Base-by-base conservation (phyloP, 2,113 vertebrate genomes). In the Podilymbus podiceps region DNA sequence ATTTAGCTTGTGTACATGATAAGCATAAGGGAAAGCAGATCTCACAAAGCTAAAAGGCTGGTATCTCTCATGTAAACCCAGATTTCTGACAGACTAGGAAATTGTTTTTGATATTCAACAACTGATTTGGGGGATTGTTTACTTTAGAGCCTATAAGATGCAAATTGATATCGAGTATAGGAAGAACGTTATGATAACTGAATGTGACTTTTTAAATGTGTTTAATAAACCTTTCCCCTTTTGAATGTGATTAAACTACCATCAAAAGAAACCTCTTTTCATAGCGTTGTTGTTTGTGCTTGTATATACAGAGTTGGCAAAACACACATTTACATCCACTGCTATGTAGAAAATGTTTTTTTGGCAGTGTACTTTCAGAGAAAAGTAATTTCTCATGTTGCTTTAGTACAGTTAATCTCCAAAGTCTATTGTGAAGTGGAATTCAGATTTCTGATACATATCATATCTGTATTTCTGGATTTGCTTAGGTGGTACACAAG, bases 31-130 rank as follows among this genome's bases (percentile, higher is more conserved):
- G 40, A 68, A 87, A 40, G 28, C 14, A 79, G 42, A 17, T 56
- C 60, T 67, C 12, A 22, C 1, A 1, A 40, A 25, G 5, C 22
- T 64, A 49, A 52, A 81, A 44, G 9, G 23, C 10, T 78, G 7
- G 3, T 52, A 11, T 62, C 9, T 71, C 11, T 50, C 28, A 35
- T 3, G 10, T 71, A 92, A 89, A 66, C 7, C 2, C n/a, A 60
- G 27, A 21, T 47, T 93, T 83, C 75, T 80, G 72, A 93, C 88
- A 69, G n/a, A 55, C 25, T 49, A n/a, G 11, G 47, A 49, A 86
- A 80, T 69, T 84, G 6, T 11, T 78, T 53, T 47, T 81, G 30
- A 14, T 85, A 27, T 60, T 89, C 27, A 68, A 24, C 68, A 76
- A 33, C 52, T 27, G 35, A 71, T 69, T 74, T 71, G 35, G 15